Base-by-base conservation (phyloP, 2,888 invertebrate species). In the Monopis laevigella region DNA sequence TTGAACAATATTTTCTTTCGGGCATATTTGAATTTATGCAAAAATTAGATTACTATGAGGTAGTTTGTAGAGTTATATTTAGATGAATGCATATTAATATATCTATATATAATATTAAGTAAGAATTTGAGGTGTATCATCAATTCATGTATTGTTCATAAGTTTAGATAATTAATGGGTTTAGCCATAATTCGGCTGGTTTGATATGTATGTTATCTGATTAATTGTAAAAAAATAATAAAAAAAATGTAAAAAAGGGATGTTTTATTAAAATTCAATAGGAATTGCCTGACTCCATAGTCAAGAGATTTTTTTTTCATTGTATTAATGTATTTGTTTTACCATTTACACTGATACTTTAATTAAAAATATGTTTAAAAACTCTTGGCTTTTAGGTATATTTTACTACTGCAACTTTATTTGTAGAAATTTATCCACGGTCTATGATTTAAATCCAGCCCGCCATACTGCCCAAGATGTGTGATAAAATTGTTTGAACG, bases 161-260 rank as follows among this genome's bases (percentile, higher is more conserved):
- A 78, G 80, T 74, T 77, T 78, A 78, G 78, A 77, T 78, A 78
- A 70, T 80, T 78, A 80, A 78, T 77, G 78, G 80, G 80, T 80
- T 78, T 78, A 77, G 80, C 80, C 80, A 78, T 67, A 77, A 70
- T 80, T 73, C 74, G 80, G 80, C 80, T 78, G 80, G 80, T 80
- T 80, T 80, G 77, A 77, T 78, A 78, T 78, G 73, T 80, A 80
- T 80, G 78, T 78, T 80, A 80, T 77, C 75, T 72, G 70, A 75
- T 77, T 78, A 77, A 78, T 77, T 77, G 77, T 78, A 80, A 78
- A 78, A 78, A 70, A 74, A 72, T 62, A 50, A 55, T 56, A 41
- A 67, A 70, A 71, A 70, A 71, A 70, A 65, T 62, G 56, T 59
- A 61, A 65, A 64, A 66, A 56, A 47, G 43, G 51, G 49, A 62